Evolutionary conservation across 2,888 invertebrate species (phyloP).

Genomic region (Protula sp.): DNA sequence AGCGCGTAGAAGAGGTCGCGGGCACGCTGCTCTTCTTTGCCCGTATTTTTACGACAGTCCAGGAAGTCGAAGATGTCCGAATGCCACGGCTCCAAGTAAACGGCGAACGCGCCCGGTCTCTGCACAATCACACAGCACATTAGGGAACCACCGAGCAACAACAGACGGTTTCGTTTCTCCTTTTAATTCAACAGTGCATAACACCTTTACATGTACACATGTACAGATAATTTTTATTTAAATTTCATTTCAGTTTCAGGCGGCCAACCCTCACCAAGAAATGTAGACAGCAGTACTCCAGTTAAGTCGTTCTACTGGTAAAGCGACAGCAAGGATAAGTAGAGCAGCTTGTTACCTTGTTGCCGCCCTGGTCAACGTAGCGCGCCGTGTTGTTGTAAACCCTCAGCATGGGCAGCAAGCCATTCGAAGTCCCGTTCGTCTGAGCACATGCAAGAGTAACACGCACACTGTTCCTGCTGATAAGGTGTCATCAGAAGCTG

Average conservation of each 20-base stretch:
- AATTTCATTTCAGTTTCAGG: no score
- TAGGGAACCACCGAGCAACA: no score
- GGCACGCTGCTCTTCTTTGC: constrained; percentile 85
- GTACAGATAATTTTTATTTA: background rate
- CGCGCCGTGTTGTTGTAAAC: constrained; percentile 92
- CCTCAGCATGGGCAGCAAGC: constrained; percentile 85
- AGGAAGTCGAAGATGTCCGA: constrained; percentile 93
- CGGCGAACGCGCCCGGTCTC: constrained; percentile 93
- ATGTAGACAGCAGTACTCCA: no score
- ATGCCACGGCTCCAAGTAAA: constrained; percentile 99
- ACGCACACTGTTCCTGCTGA: no score
- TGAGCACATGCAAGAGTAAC: constrained; percentile 26
- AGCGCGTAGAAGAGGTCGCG: constrained; percentile 93
- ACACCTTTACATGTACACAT: background rate
- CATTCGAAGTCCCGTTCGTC: constrained; percentile 91
- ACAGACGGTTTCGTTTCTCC: no score
- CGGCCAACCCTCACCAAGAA: no score
- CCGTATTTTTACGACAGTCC: constrained; percentile 86
- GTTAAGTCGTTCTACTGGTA: no score
- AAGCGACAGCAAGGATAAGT: no score
- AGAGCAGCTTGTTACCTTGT: no score
- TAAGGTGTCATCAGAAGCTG: no score
- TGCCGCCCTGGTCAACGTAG: constrained; percentile 96
- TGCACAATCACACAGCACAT: constrained; percentile 42
- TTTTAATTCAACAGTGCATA: background rate